Evolutionary conservation across 37 sponge, comb jelly and placozoan genomes (phyloP), one percentile per base, ranked within the genome.

Genomic region (Petrosia ficiformis): DNA sequence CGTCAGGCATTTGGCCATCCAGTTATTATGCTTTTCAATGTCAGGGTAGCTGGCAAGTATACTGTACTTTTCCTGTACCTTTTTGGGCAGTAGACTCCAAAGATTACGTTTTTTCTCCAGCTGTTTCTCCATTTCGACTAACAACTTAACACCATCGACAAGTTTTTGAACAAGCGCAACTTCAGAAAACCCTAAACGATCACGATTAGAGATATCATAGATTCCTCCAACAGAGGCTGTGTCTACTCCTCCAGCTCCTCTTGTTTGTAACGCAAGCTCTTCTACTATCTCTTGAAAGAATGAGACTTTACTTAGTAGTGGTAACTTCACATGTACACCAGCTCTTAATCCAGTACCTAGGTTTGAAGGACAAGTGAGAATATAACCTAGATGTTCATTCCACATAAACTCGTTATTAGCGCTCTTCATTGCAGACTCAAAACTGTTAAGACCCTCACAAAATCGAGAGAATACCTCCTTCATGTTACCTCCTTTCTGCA

Each of bases 401-500:
- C 78, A 86, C 86, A 85, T 76, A 71, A 95, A 91, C 32, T 58
- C 76, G n/a, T 79, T 63, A 26, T 79, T 79, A 1, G 79, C 64
- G 25, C 60, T 36, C 70, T 78, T 82, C 29, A 87, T 72, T 39
- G 73, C 78, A 10, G 42, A 58, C 40, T 95, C 95, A 21, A 86
- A 74, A 57, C 74, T 65, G 72, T 52, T 67, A 57, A 80, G 70
- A 78, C 87, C 87, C 35, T 82, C 82, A 36, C 91, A 81, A 67
- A 92, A 76, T 31, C 83, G 59, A 29, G 74, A 56, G 77, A 92
- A 87, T 26, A 92, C 97, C 28, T 72, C 82, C 61, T 56, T 71
- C 41, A 96, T 72, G 70, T 96, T 78, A 19, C 87, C 93, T 30
- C 88, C 92, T 68, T 82, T 91, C 84, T 96, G 80, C 97, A 96